phyloP scores from a whole-genome alignment of 2,888 invertebrate genomes.

The Petrophora chlorosata region DNA sequence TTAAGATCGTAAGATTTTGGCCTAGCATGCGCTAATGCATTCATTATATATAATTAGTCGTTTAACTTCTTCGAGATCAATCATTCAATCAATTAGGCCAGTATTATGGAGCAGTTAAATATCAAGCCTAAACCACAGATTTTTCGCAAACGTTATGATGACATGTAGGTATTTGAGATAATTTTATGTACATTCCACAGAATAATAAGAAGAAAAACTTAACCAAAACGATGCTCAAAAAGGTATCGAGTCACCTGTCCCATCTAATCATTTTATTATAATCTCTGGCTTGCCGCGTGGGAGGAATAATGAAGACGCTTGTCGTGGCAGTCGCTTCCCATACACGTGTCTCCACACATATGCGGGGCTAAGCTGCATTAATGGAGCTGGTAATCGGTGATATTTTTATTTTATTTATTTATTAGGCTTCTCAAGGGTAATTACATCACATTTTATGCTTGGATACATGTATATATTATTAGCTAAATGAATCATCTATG shows the following conservation, averaged over 20 bases:
- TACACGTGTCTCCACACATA: conserved; percentile 46
- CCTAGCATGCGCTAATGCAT: too few relatives aligned
- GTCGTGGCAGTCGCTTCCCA: conserved; percentile 47
- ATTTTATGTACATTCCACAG: background rate
- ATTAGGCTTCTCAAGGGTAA: too few relatives aligned
- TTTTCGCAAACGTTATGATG: too few relatives aligned
- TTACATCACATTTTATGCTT: too few relatives aligned
- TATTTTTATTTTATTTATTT: conserved; percentile 2
- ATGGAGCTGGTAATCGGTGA: conserved; percentile 27
- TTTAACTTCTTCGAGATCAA: too few relatives aligned
- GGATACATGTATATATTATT: too few relatives aligned
- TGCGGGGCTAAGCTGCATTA: conserved; percentile 24
- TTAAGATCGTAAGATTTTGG: too few relatives aligned
- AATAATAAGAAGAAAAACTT: background rate
- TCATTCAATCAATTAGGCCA: too few relatives aligned
- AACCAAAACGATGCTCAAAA: conserved; percentile 7
- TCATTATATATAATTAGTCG: too few relatives aligned
- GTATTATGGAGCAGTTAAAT: too few relatives aligned
- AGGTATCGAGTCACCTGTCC: conserved; percentile 29
- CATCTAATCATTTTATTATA: conserved; percentile 45
- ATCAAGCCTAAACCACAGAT: too few relatives aligned
- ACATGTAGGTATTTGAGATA: background rate
- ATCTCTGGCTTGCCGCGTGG: conserved; percentile 53
- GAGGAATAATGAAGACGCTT: conserved; percentile 74
- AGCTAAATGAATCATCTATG: too few relatives aligned